Conservation (phyloP, 2,888 invertebrate species). For the Ptilodon capucinus region DNA sequence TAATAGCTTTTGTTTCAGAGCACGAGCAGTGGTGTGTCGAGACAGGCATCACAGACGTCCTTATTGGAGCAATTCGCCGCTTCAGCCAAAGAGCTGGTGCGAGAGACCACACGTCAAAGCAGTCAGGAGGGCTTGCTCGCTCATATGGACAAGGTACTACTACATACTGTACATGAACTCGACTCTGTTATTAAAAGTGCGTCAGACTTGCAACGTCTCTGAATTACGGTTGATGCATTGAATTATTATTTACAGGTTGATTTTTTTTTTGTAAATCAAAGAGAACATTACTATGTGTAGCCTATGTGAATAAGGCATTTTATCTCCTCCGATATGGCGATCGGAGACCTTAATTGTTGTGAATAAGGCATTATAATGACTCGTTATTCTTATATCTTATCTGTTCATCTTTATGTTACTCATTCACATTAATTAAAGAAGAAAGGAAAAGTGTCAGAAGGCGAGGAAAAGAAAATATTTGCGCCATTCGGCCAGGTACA, state of each 20-base stretch:
- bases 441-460: conserved; percentile 91
- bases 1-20: conserved; percentile 43
- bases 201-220: too few relatives aligned
- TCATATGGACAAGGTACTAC: conserved; percentile 92
- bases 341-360: too few relatives aligned
- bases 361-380: neutral
- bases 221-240: too few relatives aligned
- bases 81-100: conserved; percentile 94
- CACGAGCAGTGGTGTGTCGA: conserved; percentile 72
- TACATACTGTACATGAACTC: too few relatives aligned
- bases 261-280: too few relatives aligned
- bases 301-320: too few relatives aligned
- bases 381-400: conserved; percentile 10
- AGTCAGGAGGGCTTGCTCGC: conserved; percentile 94
- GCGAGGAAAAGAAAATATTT: conserved; percentile 88
- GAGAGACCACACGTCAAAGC: conserved; percentile 93
- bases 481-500: conserved; percentile 92
- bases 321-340: too few relatives aligned
- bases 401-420: conserved; percentile 23
- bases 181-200: neutral
- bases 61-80: conserved; percentile 93
- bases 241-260: too few relatives aligned
- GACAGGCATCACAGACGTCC: conserved; percentile 92
- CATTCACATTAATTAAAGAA: conserved; percentile 59
- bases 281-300: too few relatives aligned